Conservation (phyloP, 2,888 invertebrate genomes). For the Agriopis marginaria region DNA sequence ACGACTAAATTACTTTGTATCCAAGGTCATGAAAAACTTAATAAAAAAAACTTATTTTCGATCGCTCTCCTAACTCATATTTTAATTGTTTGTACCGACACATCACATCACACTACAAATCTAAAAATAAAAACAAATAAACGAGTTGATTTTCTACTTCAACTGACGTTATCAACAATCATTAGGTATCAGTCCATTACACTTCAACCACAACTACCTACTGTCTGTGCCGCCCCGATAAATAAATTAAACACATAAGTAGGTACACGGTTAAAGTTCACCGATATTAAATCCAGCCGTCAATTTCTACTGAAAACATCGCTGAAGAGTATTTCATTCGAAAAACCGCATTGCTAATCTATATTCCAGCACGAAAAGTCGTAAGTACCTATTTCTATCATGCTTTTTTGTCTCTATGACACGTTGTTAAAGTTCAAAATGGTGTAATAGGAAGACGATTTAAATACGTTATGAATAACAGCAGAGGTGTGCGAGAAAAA, state of each 20-base stretch:
- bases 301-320: constrained; percentile 56
- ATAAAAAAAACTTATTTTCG: no score
- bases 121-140: no score
- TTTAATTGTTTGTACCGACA: background rate
- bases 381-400: constrained; percentile 43
- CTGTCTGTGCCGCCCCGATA: constrained; percentile 57
- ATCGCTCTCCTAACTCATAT: background rate
- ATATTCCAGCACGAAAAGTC: constrained; percentile 44
- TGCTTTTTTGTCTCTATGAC: constrained; percentile 12
- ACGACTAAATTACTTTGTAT: no score
- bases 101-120: no score
- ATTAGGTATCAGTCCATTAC: constrained; percentile 53
- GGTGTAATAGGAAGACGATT: constrained; percentile 36
- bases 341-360: constrained; percentile 82
- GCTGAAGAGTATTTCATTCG: constrained; percentile 74
- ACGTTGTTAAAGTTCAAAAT: constrained; percentile 42
- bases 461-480: constrained; percentile 39
- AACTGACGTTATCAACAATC: no score
- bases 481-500: constrained; percentile 71
- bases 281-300: constrained; percentile 75
- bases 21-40: no score
- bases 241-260: constrained; percentile 60
- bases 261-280: constrained; percentile 43
- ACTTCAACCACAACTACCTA: constrained; percentile 57
- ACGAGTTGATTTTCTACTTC: no score